Conservation (phyloP, 2,113 vertebrate species). For the Myocastor coypus region DNA sequence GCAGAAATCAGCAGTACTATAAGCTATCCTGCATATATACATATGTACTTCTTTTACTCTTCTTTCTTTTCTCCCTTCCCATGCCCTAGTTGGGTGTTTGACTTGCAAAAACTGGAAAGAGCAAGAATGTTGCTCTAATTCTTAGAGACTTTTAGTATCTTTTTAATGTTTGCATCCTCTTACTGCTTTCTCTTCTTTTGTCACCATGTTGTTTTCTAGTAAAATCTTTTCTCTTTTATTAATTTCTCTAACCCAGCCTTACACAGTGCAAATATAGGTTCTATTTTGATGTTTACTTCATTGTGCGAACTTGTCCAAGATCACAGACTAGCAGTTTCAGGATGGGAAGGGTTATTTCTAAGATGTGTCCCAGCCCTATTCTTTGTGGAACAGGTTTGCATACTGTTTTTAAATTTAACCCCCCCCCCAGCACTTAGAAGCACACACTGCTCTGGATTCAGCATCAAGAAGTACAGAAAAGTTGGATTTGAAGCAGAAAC, state of each 20-base stretch:
- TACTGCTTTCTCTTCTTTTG: neutral
- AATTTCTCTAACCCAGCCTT: neutral
- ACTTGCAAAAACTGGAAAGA: neutral
- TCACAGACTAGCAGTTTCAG: neutral
- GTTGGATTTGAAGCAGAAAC: constrained; percentile 80
- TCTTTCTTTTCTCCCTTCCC: too few relatives aligned
- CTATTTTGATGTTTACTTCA: neutral
- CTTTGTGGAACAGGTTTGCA: neutral
- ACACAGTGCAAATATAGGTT: neutral
- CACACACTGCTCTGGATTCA: constrained; percentile 93
- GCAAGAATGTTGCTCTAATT: constrained; percentile 3
- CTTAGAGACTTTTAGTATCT: neutral
- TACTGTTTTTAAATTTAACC: constrained; percentile 48
- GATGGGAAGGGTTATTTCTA: neutral
- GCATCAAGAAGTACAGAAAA: constrained; percentile 98
- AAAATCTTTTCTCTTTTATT: neutral
- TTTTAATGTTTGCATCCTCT: neutral
- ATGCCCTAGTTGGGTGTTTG: neutral
- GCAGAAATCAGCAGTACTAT: too few relatives aligned
- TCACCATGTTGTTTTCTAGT: neutral
- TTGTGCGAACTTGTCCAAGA: neutral
- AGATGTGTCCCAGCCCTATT: neutral
- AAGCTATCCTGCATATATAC: too few relatives aligned
- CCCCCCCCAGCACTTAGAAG: constrained; percentile 90
- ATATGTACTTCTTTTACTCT: too few relatives aligned